Evolutionary conservation across 2,888 invertebrate genomes (phyloP), one percentile per base, ranked within the genome.

Genomic region (Caenorhabditis japonica): DNA sequence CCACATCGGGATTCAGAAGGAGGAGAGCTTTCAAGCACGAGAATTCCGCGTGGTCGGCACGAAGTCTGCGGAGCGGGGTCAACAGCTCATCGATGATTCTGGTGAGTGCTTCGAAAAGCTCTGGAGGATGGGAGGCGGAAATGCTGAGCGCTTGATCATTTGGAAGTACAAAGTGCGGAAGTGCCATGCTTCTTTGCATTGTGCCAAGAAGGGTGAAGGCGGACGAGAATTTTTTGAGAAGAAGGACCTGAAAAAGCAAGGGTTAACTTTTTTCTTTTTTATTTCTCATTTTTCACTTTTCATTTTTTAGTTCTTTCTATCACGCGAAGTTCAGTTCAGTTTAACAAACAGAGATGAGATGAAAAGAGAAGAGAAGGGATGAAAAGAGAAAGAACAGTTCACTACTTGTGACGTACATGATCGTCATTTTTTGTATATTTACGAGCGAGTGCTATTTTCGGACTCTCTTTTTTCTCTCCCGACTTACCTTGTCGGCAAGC

Each of bases 31-130:
- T 86, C 7, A 86, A 71, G 23, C 74, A 76, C 27, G 82, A 79
- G 75, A 87, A 83, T 52, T 86, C 86, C 7, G 82, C 74, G 51
- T 81, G 80, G 47, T 83, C 83, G 7, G 72, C 60, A 23, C 77
- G 76, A 19, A 86, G 59, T 17, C 85, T 58, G n/a, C 85, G 58
- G 21, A 86, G 61, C 12, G 86, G 86, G 5, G 74, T 66, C 43
- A 87, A 56, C 13, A 86, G 69, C 58, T 87, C 86, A 49, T 85
- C 84, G 64, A 84, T 64, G 34, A 86, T 73, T 36, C 80, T 66
- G 25, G 71, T 70, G 44, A 82, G 46, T 5, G 62, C 60, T 7
- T 30, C 39, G 33, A 76, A 41, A 15, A 79, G 53, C 38, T 72
- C 68, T 38, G 68, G 44, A 8, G 77, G 38, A 30, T 77, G 77